Evolutionary conservation across 2,113 vertebrate genomes (phyloP).

Genomic region (Gymnorhina tibicen): DNA sequence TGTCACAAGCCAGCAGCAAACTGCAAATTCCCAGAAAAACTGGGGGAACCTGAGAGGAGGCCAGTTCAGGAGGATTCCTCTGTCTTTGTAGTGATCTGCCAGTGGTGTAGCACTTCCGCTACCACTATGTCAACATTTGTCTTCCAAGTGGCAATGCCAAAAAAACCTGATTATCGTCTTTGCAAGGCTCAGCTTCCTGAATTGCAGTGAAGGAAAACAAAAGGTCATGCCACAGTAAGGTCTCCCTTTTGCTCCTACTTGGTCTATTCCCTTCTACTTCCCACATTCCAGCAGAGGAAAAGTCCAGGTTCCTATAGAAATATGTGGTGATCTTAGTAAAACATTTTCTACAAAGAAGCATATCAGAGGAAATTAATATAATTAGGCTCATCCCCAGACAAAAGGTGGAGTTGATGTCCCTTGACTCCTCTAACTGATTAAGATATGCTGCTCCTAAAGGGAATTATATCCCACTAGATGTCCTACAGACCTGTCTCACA

Average conservation of each 20-base stretch:
- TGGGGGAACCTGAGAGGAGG: background rate
- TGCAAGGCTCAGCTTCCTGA: background rate
- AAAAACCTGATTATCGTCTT: accelerated
- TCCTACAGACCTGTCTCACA: background rate
- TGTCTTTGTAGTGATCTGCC: background rate
- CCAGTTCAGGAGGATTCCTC: background rate
- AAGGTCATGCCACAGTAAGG: accelerated
- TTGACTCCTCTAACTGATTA: background rate
- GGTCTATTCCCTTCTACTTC: background rate
- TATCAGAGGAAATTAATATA: background rate
- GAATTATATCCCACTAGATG: background rate
- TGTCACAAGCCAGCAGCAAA: background rate
- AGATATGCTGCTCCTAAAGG: background rate
- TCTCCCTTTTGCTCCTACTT: background rate
- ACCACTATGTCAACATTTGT: background rate
- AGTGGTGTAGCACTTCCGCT: background rate
- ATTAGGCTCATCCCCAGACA: background rate
- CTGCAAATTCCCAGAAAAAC: background rate
- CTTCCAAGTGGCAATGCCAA: background rate
- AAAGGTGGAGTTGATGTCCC: background rate
- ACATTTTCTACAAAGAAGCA: background rate
- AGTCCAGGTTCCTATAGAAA: background rate
- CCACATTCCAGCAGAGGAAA: background rate
- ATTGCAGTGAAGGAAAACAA: background rate
- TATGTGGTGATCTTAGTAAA: background rate